Evolutionary conservation across 2,888 invertebrate species (phyloP).

Genomic region (Drosophila quasianomalipes): DNA sequence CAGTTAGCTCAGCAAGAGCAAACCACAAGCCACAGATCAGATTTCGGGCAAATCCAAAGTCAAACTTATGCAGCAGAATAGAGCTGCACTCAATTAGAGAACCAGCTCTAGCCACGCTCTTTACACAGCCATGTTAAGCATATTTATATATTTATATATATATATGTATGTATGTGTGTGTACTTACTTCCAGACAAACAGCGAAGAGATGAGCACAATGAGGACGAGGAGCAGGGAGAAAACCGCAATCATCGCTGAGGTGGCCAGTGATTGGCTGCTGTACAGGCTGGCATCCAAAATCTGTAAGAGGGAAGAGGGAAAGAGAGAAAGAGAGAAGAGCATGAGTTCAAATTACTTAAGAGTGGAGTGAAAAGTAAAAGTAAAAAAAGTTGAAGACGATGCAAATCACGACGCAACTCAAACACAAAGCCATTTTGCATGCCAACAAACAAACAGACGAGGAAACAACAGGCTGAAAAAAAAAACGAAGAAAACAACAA

Average conservation of each 20-base stretch:
- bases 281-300: conserved; percentile 95
- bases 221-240: conserved; percentile 92
- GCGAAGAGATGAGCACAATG: conserved; percentile 92
- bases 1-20: conserved; percentile 24
- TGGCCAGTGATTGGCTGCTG: conserved; percentile 93
- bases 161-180: conserved; percentile 1
- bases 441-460: conserved; percentile 43
- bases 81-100: conserved; percentile 10
- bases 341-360: conserved; percentile 46
- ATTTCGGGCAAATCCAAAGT: neutral
- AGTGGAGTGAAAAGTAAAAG: conserved; percentile 52
- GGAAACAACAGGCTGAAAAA: conserved; percentile 16
- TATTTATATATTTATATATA: neutral
- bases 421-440: conserved; percentile 77
- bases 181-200: conserved; percentile 96
- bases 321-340: conserved; percentile 87
- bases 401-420: conserved; percentile 67
- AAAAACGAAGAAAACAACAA: neutral
- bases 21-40: conserved; percentile 30
- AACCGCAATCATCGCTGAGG: conserved; percentile 93
- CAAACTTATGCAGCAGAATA: neutral
- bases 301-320: conserved; percentile 87
- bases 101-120: neutral
- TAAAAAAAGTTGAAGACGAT: conserved; percentile 43
- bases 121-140: conserved; percentile 7